Conservation (phyloP, 2,797 vertebrate species). For the Siniperca obscura region DNA sequence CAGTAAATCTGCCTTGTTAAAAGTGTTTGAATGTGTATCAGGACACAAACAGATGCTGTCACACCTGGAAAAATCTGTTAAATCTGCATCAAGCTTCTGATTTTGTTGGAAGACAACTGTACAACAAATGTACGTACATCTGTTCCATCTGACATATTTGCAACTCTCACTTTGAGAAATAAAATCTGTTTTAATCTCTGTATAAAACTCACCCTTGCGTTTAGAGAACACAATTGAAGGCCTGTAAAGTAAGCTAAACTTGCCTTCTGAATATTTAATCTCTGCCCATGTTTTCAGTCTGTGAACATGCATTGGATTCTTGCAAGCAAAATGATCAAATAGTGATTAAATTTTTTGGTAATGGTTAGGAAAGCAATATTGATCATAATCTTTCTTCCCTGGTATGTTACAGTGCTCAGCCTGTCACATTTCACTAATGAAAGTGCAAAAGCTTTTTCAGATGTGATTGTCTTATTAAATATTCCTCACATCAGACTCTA, state of each 20-base stretch:
- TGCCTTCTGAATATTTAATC: constrained; percentile 17
- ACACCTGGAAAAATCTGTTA: background rate
- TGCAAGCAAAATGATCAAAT: constrained; percentile 15
- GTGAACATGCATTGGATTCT: background rate
- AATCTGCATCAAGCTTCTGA: background rate
- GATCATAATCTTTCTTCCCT: constrained; percentile 33
- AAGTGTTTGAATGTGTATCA: background rate
- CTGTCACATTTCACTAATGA: constrained; percentile 48
- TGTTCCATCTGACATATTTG: background rate
- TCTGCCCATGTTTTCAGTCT: background rate
- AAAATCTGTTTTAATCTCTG: background rate
- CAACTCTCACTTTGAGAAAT: background rate
- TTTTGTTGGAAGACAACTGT: background rate
- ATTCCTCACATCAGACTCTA: constrained; percentile 48
- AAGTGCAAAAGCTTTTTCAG: constrained; percentile 42
- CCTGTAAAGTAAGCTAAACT: background rate
- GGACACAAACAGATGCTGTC: background rate
- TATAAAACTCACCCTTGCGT: background rate
- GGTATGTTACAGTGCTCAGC: constrained; percentile 2
- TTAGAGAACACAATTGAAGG: constrained; percentile 5
- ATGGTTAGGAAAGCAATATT: constrained; percentile 21
- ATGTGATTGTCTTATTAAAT: constrained; percentile 56
- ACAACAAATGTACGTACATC: background rate
- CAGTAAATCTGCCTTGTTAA: background rate
- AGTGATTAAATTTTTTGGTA: constrained; percentile 18